Evolutionary conservation across 2,113 vertebrate genomes (phyloP).

Genomic region (Pteronura brasiliensis): DNA sequence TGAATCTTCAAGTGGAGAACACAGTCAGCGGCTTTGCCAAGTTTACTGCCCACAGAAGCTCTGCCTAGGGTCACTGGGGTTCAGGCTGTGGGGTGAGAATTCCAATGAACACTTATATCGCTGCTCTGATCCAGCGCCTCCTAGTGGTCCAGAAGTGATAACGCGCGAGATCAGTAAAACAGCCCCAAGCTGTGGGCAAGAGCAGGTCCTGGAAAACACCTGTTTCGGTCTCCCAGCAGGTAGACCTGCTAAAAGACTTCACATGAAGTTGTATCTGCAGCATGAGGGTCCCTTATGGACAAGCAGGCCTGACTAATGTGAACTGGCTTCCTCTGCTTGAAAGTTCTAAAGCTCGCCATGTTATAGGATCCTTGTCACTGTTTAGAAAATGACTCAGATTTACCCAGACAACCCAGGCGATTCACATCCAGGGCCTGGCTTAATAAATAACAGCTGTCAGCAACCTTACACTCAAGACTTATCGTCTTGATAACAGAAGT

Average conservation of each 20-base stretch:
- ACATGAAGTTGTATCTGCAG: neutral
- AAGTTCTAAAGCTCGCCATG: neutral
- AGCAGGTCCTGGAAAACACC: neutral
- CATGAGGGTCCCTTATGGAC: neutral
- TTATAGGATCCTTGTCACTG: neutral
- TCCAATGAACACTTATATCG: fast-evolving
- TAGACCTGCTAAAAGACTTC: neutral
- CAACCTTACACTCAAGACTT: neutral
- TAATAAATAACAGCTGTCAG: constrained; percentile 5
- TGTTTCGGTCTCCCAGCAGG: neutral
- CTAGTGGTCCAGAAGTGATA: neutral
- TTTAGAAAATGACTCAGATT: neutral
- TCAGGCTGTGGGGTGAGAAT: neutral
- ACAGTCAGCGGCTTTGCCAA: neutral
- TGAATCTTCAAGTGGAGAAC: neutral
- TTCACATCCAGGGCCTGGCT: neutral
- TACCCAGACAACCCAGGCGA: neutral
- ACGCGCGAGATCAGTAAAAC: neutral
- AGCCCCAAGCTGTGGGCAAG: neutral
- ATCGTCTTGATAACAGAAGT: neutral
- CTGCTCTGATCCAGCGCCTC: fast-evolving
- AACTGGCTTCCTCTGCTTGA: neutral
- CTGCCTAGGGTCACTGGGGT: neutral
- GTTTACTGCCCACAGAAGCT: neutral
- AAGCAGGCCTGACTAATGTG: neutral